Evolutionary conservation across 2,888 invertebrate species (phyloP), one percentile per base, ranked within the genome.

Genomic region (Sthenelais limicola): DNA sequence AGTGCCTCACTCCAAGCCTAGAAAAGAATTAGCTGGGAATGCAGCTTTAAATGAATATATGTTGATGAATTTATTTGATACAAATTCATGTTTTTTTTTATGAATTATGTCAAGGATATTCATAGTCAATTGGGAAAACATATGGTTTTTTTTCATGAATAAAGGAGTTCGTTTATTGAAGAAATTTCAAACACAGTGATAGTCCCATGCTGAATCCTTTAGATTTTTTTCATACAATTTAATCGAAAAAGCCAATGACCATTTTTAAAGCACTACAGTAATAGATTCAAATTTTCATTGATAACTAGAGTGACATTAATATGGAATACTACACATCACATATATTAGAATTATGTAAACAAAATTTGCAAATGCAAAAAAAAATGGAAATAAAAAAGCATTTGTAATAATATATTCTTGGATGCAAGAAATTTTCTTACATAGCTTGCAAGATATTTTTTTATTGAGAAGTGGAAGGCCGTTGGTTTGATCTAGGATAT

Each of bases 91-190:
- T n/a, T n/a, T n/a, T n/a, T n/a, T n/a, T n/a, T n/a, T n/a, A n/a
- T n/a, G n/a, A n/a, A n/a, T n/a, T n/a, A n/a, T n/a, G n/a, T n/a
- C n/a, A n/a, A n/a, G n/a, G n/a, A n/a, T n/a, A n/a, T n/a, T n/a
- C n/a, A n/a, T n/a, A n/a, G n/a, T n/a, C n/a, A n/a, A n/a, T n/a
- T n/a, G n/a, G n/a, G n/a, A n/a, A n/a, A n/a, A n/a, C n/a, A n/a
- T n/a, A n/a, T n/a, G n/a, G n/a, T n/a, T n/a, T n/a, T n/a, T 51
- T 5, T 26, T 62, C 62, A 62, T 62, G 70, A 70, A 51, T 71
- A 43, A 71, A 71, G 71, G 71, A 71, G 62, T 62, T 62, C 71
- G 43, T 71, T 71, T 71, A 71, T 71, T 71, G 58, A 71, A 62
- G 71, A 71, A 71, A 71, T 71, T 71, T 62, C 58, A 71, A 71